Percentiles rank a stretch among this genome's conserved stretches.
Evolutionary conservation across 30 jellyfish, hydroid and myxozoan genomes (phyloP).

Genomic region (Cassiopea andromeda): DNA sequence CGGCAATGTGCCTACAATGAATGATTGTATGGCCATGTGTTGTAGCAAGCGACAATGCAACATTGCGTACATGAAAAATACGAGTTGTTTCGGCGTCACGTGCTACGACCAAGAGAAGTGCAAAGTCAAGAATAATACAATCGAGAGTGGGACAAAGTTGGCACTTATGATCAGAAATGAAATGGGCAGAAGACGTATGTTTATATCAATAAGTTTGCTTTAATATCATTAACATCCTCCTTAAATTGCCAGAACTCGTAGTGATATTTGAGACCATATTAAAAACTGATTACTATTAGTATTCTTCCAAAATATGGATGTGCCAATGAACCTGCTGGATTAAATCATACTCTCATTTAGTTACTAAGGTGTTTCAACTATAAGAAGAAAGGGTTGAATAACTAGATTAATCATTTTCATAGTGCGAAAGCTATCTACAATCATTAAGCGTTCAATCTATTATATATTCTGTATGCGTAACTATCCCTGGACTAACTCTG

Average conservation of each 20-base stretch:
- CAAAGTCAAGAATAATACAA: constrained; percentile 76
- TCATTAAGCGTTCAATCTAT: no score
- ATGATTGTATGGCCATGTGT: constrained; percentile 98
- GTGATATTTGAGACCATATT: neutral
- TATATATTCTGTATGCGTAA: no score
- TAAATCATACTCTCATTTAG: no score
- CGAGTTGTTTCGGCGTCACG: constrained; percentile 93
- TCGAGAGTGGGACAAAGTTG: constrained; percentile 84
- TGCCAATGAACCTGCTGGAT: no score
- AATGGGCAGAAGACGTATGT: constrained; percentile 89
- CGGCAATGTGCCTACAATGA: constrained; percentile 95
- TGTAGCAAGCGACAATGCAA: constrained; percentile 90
- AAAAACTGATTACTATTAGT: no score
- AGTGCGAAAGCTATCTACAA: no score
- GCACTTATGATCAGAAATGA: constrained; percentile 93
- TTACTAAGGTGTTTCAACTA: no score
- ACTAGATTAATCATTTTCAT: no score
- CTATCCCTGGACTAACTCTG: no score
- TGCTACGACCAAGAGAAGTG: constrained; percentile 88
- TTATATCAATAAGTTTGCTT: neutral
- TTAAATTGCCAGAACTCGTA: neutral
- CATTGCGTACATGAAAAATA: constrained; percentile 93
- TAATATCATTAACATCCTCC: neutral
- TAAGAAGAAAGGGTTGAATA: no score
- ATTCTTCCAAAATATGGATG: no score